Evolutionary conservation across 37 sponge, comb jelly and placozoan genomes (phyloP), one percentile per base, ranked within the genome.

Genomic region (Eunapius fragilis): DNA sequence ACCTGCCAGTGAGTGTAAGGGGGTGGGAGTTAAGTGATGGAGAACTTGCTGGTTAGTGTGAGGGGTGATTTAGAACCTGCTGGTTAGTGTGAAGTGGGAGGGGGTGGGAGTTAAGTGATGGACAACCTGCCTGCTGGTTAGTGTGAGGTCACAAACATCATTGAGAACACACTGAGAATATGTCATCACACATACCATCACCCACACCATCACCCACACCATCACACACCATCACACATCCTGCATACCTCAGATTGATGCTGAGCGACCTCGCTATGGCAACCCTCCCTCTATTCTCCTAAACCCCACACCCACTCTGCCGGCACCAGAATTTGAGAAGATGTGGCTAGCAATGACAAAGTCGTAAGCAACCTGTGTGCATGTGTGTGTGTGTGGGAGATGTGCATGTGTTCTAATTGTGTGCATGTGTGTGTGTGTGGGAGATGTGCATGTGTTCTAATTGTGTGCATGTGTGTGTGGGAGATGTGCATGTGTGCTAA

Each of bases 281-380:
- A 71, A 70, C 6, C 85, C 94, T 27, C 94, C 93, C 25, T 37
- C 78, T 36, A 89, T 97, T 28, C 80, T 89, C 0, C 90, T 97
- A 32, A 88, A 91, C 70, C 90, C 90, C 2, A 80, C 48, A 0
- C 85, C 98, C 24, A 41, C 80, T 67, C 75, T 97, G 25, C 72
- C 86, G 72, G 84, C 98, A 23, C 80, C 83, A 28, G 94, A 93
- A 74, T 97, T 96, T 86, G 96, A 97, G 77, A 81, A 84, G 48
- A 86, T 84, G 71, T 97, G 98, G 98, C 33, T 84, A 25, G 47
- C 69, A 32, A 84, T 97, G 84, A 25, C 68, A 13, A 31, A 67
- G 19, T 75, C 47, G 96, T 96, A 38, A 78, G 83, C 69, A 10
- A 19, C 22, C 19, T 58, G 47, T 45, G 47, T 45, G 9, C 9